phyloP scores from a whole-genome alignment of 2,888 invertebrate species.

The Antheraea assamensis region DNA sequence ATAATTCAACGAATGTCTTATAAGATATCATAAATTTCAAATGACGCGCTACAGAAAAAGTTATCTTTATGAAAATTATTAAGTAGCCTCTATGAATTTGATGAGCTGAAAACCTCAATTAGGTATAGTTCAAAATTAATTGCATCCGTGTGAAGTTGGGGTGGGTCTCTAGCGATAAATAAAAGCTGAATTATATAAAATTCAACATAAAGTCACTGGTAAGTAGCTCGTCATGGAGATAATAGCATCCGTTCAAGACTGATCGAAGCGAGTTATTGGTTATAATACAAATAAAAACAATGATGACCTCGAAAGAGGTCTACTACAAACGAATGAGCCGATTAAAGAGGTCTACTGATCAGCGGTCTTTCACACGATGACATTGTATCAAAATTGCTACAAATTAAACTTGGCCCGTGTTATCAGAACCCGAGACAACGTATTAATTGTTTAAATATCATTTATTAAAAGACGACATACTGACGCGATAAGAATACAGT shows the following conservation, averaged over 20 bases:
- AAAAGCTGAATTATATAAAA: not conserved
- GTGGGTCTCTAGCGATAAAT: too few relatives aligned
- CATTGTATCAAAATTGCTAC: conserved; percentile 22
- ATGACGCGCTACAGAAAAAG: too few relatives aligned
- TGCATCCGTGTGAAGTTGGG: too few relatives aligned
- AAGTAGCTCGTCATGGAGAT: not conserved
- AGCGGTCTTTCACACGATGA: conserved; percentile 23
- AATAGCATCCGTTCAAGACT: not conserved
- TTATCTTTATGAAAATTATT: too few relatives aligned
- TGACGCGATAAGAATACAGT: conserved; percentile 17
- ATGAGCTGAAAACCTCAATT: too few relatives aligned
- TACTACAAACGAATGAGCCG: conserved; percentile 18
- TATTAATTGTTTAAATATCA: conserved; percentile 18
- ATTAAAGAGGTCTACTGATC: conserved; percentile 19
- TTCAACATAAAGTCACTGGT: not conserved
- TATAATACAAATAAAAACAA: conserved; percentile 14
- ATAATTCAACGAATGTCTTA: too few relatives aligned
- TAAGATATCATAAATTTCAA: too few relatives aligned
- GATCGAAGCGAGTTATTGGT: not conserved
- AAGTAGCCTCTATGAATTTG: too few relatives aligned
- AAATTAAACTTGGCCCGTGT: conserved; percentile 18
- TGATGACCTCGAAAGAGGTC: not conserved
- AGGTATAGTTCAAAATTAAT: too few relatives aligned
- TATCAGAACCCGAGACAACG: conserved; percentile 18
- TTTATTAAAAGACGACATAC: conserved; percentile 22